Evolutionary conservation across 2,888 invertebrate species (phyloP).

Genomic region (Phoenoteleia sp.): DNA sequence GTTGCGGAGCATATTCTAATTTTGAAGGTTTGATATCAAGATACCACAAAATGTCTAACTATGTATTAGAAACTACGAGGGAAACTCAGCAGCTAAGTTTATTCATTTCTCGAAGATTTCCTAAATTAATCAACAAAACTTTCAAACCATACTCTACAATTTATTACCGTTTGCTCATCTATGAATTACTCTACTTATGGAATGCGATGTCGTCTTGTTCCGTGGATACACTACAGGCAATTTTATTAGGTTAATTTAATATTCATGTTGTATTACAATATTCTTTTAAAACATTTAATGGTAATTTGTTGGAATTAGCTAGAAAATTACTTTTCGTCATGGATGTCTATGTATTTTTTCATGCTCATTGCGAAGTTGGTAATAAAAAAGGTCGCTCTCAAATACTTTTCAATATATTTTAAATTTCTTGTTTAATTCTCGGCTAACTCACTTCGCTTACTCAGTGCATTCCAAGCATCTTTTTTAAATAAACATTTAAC

Average conservation of each 20-base stretch:
- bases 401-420: too few species aligned
- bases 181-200: constrained; percentile 91
- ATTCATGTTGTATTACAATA: too few species aligned
- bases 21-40: constrained; percentile 83
- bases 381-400: too few species aligned
- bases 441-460: too few species aligned
- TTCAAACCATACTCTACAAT: constrained; percentile 76
- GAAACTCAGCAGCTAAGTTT: constrained; percentile 83
- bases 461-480: too few species aligned
- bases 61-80: constrained; percentile 78
- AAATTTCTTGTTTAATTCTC: too few species aligned
- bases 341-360: too few species aligned
- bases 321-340: too few species aligned
- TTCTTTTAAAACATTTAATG: too few species aligned
- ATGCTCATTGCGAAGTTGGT: too few species aligned
- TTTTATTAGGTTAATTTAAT: constrained; percentile 85
- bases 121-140: constrained; percentile 80
- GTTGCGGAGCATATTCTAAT: constrained; percentile 87
- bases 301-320: too few species aligned
- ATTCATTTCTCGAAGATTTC: constrained; percentile 83
- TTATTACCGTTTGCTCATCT: constrained; percentile 88
- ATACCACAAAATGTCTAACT: constrained; percentile 84
- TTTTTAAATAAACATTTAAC: too few species aligned
- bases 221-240: constrained; percentile 83
- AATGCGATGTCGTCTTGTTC: constrained; percentile 89